Percentiles rank a stretch among this genome's conserved stretches.
Conservation (phyloP, 2,113 vertebrate species). For the Chaetops frenatus region DNA sequence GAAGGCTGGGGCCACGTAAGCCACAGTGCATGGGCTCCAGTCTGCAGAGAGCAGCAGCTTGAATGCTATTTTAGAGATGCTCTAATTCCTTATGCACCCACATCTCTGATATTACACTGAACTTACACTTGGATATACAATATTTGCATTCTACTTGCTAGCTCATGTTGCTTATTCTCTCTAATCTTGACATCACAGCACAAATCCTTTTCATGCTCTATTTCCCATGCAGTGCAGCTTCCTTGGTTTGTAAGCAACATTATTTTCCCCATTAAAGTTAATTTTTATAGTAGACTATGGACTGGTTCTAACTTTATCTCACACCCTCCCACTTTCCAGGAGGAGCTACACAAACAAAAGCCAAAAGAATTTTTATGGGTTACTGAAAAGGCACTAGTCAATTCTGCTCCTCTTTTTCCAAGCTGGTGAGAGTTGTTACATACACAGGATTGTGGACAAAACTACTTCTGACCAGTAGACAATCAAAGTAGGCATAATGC, state of each 20-base stretch:
- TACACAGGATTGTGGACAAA: not conserved
- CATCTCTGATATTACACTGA: not conserved
- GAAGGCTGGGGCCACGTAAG: not conserved
- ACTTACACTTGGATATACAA: slow-evolving; percentile 34
- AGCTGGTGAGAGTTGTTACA: not conserved
- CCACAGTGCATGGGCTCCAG: not conserved
- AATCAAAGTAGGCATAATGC: not conserved
- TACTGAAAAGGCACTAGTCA: not conserved
- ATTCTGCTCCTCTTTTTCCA: not conserved
- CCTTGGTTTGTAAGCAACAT: slow-evolving; percentile 43
- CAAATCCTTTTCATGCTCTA: slow-evolving; percentile 67
- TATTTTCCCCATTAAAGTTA: slow-evolving; percentile 25
- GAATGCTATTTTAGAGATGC: not conserved
- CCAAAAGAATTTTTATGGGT: not conserved
- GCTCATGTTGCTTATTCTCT: slow-evolving; percentile 48
- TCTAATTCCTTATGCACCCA: not conserved
- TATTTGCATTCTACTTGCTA: slow-evolving; percentile 63
- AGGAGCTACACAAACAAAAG: not conserved
- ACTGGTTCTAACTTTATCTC: not conserved
- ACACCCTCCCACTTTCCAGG: not conserved
- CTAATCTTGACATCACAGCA: slow-evolving; percentile 66
- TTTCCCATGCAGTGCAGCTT: slow-evolving; percentile 44
- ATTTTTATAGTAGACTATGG: not conserved
- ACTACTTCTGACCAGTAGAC: not conserved
- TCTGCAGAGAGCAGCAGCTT: not conserved